Evolutionary conservation across 1,140 invertebrate genomes (phyloP).

Genomic region (Nymphalis io): DNA sequence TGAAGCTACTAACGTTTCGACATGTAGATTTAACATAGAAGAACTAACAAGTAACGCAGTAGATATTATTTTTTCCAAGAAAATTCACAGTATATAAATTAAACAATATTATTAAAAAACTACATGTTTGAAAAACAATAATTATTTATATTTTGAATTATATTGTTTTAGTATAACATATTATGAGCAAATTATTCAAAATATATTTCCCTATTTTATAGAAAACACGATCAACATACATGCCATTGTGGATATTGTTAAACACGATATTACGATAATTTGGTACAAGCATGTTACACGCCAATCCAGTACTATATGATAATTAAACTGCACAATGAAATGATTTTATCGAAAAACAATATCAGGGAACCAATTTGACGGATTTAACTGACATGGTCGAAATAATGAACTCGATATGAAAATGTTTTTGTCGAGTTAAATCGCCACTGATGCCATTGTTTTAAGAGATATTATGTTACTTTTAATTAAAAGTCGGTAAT

Average conservation of each 20-base stretch:
- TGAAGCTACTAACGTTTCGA: no score
- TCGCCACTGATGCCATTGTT: conserved; percentile 4
- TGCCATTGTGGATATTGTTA: conserved; percentile 10
- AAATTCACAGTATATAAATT: no score
- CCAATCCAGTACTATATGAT: conserved; percentile 42
- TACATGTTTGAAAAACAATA: no score
- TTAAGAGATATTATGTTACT: conserved; percentile 12
- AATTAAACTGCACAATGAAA: conserved; percentile 52
- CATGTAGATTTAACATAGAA: no score
- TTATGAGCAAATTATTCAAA: not conserved
- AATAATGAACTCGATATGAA: conserved; percentile 39
- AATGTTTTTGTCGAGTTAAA: conserved; percentile 28
- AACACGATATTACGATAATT: conserved; percentile 41
- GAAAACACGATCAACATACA: conserved; percentile 10
- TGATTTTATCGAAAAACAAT: conserved; percentile 51
- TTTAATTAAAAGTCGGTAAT: conserved; percentile 12
- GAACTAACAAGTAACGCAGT: no score
- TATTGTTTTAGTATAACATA: not conserved
- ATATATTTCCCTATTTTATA: not conserved
- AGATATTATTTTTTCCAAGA: no score
- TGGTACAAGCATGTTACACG: conserved; percentile 38
- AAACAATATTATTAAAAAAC: no score
- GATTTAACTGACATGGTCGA: conserved; percentile 32
- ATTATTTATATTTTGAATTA: not conserved
- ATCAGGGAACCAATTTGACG: conserved; percentile 39